Conservation (phyloP, 2,113 vertebrate genomes). For the Columbina picui region DNA sequence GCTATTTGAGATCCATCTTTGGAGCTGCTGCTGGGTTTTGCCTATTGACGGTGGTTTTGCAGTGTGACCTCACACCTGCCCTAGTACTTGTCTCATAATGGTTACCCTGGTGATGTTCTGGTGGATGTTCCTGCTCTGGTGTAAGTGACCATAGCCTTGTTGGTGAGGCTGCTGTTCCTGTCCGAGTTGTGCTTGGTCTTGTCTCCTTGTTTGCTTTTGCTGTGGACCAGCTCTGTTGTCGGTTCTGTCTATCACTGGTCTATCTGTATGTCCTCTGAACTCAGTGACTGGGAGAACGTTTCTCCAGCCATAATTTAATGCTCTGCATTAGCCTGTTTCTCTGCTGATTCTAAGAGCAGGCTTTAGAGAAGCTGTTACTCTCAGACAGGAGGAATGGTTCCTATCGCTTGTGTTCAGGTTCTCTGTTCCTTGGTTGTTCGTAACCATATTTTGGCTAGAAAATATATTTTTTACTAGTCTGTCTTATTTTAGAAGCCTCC, state of each 20-base stretch:
- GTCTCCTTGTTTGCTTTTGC: rapidly evolving
- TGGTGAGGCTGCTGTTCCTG: rapidly evolving
- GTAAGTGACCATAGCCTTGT: rapidly evolving
- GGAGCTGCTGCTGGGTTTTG: rapidly evolving
- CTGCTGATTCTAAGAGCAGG: not conserved
- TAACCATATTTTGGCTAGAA: too few relatives aligned
- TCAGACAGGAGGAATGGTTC: not conserved
- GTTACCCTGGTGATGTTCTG: rapidly evolving
- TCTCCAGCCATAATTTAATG: not conserved
- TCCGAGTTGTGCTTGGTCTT: not conserved
- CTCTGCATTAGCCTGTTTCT: rapidly evolving
- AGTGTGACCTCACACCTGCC: rapidly evolving
- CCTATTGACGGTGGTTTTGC: rapidly evolving
- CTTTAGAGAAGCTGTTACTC: not conserved
- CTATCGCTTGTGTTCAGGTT: rapidly evolving
- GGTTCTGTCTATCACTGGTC: rapidly evolving
- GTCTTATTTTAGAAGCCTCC: not conserved
- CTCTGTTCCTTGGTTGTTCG: not conserved
- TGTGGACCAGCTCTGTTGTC: rapidly evolving
- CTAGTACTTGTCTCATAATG: rapidly evolving
- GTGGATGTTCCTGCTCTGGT: rapidly evolving
- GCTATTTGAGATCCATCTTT: not conserved
- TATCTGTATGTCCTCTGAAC: rapidly evolving
- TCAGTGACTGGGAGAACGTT: rapidly evolving
- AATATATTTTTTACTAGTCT: rapidly evolving